These are phyloP conservation scores for Petaurus breviceps DNA, from an alignment of 2,113 vertebrate species.

Conservation along the genomic window DNA sequence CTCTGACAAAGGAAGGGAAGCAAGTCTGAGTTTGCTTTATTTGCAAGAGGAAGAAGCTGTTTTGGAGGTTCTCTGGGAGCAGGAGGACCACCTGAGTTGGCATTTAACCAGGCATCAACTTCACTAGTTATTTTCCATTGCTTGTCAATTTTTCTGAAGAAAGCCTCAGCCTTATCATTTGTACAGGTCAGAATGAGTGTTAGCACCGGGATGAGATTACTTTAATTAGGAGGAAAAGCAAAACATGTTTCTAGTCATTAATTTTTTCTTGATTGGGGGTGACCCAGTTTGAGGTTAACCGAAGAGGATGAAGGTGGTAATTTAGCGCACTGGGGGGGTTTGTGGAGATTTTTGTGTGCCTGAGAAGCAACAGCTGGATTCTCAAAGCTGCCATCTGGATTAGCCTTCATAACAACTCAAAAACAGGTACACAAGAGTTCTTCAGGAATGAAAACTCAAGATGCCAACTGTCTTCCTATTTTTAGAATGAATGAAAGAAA, in stretches of 20 bases:
- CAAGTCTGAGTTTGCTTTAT: neutral
- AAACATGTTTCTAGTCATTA: slow-evolving; percentile 80
- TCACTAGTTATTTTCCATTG: slow-evolving; percentile 49
- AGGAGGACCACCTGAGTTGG: neutral
- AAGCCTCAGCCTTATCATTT: slow-evolving; percentile 82
- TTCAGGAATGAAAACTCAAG: slow-evolving; percentile 39
- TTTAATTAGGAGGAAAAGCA: slow-evolving; percentile 85
- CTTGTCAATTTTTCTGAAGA: slow-evolving; percentile 74
- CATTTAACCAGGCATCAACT: neutral
- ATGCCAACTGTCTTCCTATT: neutral
- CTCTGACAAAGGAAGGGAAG: neutral
- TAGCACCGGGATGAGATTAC: slow-evolving; percentile 79
- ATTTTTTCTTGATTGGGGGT: slow-evolving; percentile 80
- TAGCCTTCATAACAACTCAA: slow-evolving; percentile 56
- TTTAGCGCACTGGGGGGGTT: slow-evolving; percentile 67
- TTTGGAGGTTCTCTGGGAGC: neutral
- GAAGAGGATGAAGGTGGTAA: slow-evolving; percentile 68
- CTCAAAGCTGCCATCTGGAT: slow-evolving; percentile 67
- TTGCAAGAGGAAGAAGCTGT: neutral
- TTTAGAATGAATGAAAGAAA: slow-evolving; percentile 18
- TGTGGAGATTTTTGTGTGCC: slow-evolving; percentile 64
- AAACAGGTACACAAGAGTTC: slow-evolving; percentile 53
- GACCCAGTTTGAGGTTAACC: slow-evolving; percentile 77
- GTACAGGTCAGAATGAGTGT: slow-evolving; percentile 78
- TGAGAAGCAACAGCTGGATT: slow-evolving; percentile 73